A percentile compares a stretch with the other conserved stretches of the same genome.
phyloP scores from a whole-genome alignment of 2,888 invertebrate species.

The Dascillus cervinus region DNA sequence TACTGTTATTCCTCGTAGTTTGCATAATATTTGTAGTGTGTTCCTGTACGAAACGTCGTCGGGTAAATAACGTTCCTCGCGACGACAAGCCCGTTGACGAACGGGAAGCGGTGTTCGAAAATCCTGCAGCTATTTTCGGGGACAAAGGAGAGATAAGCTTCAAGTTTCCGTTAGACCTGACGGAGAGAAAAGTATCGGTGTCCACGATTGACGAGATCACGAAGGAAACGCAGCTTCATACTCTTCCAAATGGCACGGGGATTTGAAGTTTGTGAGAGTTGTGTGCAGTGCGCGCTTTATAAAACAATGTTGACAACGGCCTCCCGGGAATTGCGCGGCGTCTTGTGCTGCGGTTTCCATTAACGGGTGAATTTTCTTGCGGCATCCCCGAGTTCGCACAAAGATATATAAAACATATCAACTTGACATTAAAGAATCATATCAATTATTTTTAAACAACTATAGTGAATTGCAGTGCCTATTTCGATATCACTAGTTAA shows the following conservation, averaged over 20 bases:
- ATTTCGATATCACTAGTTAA: too few species aligned
- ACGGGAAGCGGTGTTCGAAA: constrained; percentile 30
- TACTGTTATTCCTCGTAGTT: constrained; percentile 45
- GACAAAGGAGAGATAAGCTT: constrained; percentile 49
- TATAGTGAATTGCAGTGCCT: constrained; percentile 22
- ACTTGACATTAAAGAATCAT: constrained; percentile 11
- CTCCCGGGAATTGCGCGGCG: constrained; percentile 7
- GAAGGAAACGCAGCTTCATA: constrained; percentile 30
- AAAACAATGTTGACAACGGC: constrained; percentile 12
- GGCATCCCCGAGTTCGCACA: too few species aligned
- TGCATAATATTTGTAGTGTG: constrained; percentile 46
- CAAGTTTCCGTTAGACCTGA: constrained; percentile 48
- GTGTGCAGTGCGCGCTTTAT: constrained; percentile 10
- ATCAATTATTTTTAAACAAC: constrained; percentile 12
- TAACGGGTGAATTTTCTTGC: too few species aligned
- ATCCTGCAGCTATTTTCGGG: constrained; percentile 38
- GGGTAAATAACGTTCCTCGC: constrained; percentile 36
- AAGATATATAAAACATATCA: too few species aligned
- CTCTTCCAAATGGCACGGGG: constrained; percentile 33
- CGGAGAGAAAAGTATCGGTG: constrained; percentile 38
- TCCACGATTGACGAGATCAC: constrained; percentile 42
- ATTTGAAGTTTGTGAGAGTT: constrained; percentile 14
- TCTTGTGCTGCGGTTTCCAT: too few species aligned
- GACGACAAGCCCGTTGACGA: constrained; percentile 23
- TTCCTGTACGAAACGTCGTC: constrained; percentile 62